Base-by-base conservation (phyloP, 2,113 vertebrate genomes). In the Epinephelus moara region DNA sequence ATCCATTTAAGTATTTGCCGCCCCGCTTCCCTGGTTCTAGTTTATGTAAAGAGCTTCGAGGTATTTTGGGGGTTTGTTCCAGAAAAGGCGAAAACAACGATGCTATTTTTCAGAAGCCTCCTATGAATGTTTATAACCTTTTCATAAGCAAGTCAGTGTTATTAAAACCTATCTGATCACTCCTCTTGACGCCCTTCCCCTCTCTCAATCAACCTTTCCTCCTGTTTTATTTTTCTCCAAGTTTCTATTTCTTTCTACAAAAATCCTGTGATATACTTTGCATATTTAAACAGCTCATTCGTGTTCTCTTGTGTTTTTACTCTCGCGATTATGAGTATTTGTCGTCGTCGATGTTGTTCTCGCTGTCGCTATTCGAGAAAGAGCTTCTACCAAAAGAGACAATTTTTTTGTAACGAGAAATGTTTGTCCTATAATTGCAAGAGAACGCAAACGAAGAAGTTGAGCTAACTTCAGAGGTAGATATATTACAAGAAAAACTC, bases 351-450 rank as follows among this genome's bases (percentile, higher is more conserved):
- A 90, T 91, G 92, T 95, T 63, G 90, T 94, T 94, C 82, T 94
- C 85, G 85, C 88, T 66, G 87, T 93, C 87, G 91, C 85, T 89
- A 88, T 94, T 88, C 76, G 86, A 94, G 85, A 94, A 89, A 89
- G 84, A 95, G 95, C 93, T 95, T 95, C 91, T 94, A 95, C 95
- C 95, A 96, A 95, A 94, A 92, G 90, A 94, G 89, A 94, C 87
- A 47, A 37, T 88, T 89, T 87, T 86, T 86, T 91, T 90, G 70
- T 90, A 88, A 86, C 23, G 9, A 56, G 27, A 83, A 89, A 84
- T 78, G 80, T 87, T 89, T 77, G 82, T 90, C 81, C 87, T 89
- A 68, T 90, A 78, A 88, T 79, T 87, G 75, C 81, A 59, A 73
- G 78, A 87, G 81, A 91, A 73, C 53, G 53, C 60, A 79, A 93